Evolutionary conservation across 30 jellyfish, hydroid and myxozoan species (phyloP), one percentile per base, ranked within the genome.

Genomic region (Nemopilema nomurai): DNA sequence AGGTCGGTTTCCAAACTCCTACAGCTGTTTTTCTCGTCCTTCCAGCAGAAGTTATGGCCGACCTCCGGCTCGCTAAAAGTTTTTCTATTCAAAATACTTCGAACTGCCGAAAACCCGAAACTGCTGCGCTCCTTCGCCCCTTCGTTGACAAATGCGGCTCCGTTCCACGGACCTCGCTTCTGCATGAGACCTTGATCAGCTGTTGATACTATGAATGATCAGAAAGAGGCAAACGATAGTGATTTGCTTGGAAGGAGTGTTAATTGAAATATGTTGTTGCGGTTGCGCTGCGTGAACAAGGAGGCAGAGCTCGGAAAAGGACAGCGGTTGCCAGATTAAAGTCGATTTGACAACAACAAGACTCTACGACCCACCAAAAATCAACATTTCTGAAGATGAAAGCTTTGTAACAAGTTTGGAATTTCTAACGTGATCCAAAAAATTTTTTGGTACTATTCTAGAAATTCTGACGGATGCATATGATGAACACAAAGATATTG

Each of bases 121-220:
- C n/a, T n/a, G 57, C 57, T 41, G 13, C 57, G 57, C 57, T 41
- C 57, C 13, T 41, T 41, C 13, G 57, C 57, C 13, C 57, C 57
- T 9, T 71, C 81, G 26, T 57, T 79, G 49, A 18, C 25, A 16
- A 30, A 50, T 25, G 76, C 8, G 30, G 41, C 41, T 8, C 76
- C 81, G 1, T 24, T 32, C 81, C 81, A 79, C 9, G 89, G 89
- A 16, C 32, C 19, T 63, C 73, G 21, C 21, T 66, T 79, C 23
- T 64, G 79, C 29, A 71, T 79, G 81, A 33, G 18, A 79, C 62
- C 68, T 66, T 79, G 89, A 24, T 79, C 89, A 1, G 68, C 51
- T 20, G 89, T 79, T 49, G 89, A 27, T 0, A 79, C 89, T 79
- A 27, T 6, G 32, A 41, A 41, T 41, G 13, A 3, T 41, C 13